phyloP scores from a whole-genome alignment of 2,797 vertebrate genomes.

The Pterois miles region DNA sequence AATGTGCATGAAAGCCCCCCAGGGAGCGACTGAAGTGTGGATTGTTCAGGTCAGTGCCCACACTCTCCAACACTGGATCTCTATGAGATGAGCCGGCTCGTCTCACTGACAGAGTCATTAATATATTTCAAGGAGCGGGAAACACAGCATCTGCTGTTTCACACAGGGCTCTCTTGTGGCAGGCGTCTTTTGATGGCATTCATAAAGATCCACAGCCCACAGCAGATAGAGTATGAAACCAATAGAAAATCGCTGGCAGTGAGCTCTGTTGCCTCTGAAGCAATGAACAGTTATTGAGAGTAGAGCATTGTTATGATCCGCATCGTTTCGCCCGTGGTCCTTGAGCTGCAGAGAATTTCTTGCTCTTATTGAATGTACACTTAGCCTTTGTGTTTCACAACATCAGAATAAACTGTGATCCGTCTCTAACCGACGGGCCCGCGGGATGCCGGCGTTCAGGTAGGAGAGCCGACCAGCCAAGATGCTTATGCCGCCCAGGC shows the following conservation, averaged over 20 bases:
- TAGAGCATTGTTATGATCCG: slow-evolving; percentile 47
- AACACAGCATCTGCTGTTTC: slow-evolving; percentile 57
- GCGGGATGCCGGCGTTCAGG: slow-evolving; percentile 30
- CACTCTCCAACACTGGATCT: slow-evolving; percentile 49
- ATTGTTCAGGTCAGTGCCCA: slow-evolving; percentile 73
- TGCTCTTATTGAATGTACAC: slow-evolving; percentile 33
- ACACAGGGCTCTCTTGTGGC: slow-evolving; percentile 37
- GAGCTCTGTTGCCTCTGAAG: slow-evolving; percentile 32
- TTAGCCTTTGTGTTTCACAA: slow-evolving; percentile 50
- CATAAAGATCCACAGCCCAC: slow-evolving; percentile 47
- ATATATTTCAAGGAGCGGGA: slow-evolving; percentile 62
- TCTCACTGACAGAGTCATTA: slow-evolving; percentile 64
- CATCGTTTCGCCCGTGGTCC: slow-evolving; percentile 29
- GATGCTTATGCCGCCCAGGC: slow-evolving; percentile 5
- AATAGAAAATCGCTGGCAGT: slow-evolving; percentile 36
- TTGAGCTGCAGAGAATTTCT: slow-evolving; percentile 45
- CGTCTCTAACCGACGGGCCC: slow-evolving; percentile 25
- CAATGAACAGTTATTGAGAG: slow-evolving; percentile 45
- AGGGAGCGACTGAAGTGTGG: slow-evolving; percentile 61
- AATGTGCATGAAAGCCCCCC: slow-evolving; percentile 72
- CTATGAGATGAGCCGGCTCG: slow-evolving; percentile 46
- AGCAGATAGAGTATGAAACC: slow-evolving; percentile 44
- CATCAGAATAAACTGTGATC: slow-evolving; percentile 48
- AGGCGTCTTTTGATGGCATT: slow-evolving; percentile 54
- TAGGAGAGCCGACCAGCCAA: slow-evolving; percentile 25